Evolutionary conservation across 2,113 vertebrate species (phyloP).

Genomic region (Brachypodius melanocephalos): DNA sequence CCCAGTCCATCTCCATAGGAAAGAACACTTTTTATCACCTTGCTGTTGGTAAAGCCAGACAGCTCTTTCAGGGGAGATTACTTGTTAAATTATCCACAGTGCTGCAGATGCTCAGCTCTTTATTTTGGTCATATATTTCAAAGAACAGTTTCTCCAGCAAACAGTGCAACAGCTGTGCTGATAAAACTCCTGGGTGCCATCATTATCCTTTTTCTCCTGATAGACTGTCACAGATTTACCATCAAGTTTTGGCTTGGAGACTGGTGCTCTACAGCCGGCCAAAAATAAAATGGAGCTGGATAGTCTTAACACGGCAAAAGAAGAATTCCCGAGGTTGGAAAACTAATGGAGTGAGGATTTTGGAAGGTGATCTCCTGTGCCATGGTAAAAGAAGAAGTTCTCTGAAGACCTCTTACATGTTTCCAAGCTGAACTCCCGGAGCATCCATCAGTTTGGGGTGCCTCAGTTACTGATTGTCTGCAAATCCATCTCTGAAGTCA

Average conservation of each 20-base stretch:
- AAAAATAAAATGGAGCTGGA: not conserved
- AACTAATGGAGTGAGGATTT: not conserved
- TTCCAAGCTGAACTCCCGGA: not conserved
- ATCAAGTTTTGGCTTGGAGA: constrained; percentile 19
- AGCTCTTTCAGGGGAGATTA: not conserved
- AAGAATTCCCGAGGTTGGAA: not conserved
- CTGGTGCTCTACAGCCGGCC: not conserved
- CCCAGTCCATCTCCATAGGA: not conserved
- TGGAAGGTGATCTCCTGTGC: not conserved
- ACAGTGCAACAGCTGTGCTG: constrained; percentile 64
- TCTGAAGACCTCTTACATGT: accelerated
- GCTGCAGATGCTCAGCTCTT: constrained; percentile 50
- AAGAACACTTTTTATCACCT: not conserved
- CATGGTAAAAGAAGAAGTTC: not conserved
- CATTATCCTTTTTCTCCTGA: constrained; percentile 38
- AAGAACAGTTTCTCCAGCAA: constrained; percentile 60
- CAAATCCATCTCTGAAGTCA: not conserved
- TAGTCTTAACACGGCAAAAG: not conserved
- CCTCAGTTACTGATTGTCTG: not conserved
- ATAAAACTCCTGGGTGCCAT: constrained; percentile 47
- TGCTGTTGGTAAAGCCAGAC: not conserved
- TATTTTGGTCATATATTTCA: constrained; percentile 60
- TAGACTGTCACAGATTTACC: constrained; percentile 44
- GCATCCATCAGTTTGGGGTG: not conserved
- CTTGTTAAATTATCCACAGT: not conserved